Percentiles rank a stretch among this genome's conserved stretches.
phyloP scores from a whole-genome alignment of 2,888 invertebrate species.

The Brachypterus glaber region DNA sequence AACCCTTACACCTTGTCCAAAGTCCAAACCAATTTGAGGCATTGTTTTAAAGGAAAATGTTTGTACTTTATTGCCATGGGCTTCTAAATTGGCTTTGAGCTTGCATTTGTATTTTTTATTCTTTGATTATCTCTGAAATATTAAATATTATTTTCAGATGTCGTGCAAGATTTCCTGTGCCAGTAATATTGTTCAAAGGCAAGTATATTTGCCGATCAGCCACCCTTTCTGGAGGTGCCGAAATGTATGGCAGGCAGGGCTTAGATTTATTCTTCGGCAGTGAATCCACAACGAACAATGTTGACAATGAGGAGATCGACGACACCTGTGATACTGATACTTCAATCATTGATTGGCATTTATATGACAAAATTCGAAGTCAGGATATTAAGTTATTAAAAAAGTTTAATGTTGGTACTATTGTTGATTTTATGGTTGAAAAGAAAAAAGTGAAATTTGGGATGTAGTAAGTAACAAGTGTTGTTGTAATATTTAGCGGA shows the following conservation, averaged over 20 bases:
- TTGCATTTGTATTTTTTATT: too few species aligned
- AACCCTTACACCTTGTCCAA: too few species aligned
- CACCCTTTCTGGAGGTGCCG: slow-evolving; percentile 62
- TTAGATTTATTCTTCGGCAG: slow-evolving; percentile 41
- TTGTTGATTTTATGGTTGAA: slow-evolving; percentile 77
- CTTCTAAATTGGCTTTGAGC: too few species aligned
- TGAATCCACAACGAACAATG: slow-evolving; percentile 17
- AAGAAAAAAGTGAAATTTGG: slow-evolving; percentile 75
- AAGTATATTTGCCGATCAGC: slow-evolving; percentile 66
- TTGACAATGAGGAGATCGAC: slow-evolving; percentile 25
- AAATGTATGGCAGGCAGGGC: slow-evolving; percentile 62
- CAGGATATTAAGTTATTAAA: slow-evolving; percentile 63
- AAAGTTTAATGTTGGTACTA: slow-evolving; percentile 58
- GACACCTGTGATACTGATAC: slow-evolving; percentile 11
- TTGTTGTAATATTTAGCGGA: too few species aligned
- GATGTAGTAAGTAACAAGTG: slow-evolving; percentile 69
- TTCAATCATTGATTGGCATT: slow-evolving; percentile 43
- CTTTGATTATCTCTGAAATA: too few species aligned
- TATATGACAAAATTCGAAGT: slow-evolving; percentile 54
- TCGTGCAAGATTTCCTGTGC: slow-evolving; percentile 64
- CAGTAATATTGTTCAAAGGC: slow-evolving; percentile 66
- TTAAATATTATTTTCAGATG: slow-evolving; percentile 52
- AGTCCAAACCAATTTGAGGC: too few species aligned
- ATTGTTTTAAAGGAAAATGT: too few species aligned
- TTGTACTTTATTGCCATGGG: too few species aligned